Evolutionary conservation across 2,888 invertebrate genomes (phyloP), one percentile per base, ranked within the genome.

Genomic region (Sesia apiformis): DNA sequence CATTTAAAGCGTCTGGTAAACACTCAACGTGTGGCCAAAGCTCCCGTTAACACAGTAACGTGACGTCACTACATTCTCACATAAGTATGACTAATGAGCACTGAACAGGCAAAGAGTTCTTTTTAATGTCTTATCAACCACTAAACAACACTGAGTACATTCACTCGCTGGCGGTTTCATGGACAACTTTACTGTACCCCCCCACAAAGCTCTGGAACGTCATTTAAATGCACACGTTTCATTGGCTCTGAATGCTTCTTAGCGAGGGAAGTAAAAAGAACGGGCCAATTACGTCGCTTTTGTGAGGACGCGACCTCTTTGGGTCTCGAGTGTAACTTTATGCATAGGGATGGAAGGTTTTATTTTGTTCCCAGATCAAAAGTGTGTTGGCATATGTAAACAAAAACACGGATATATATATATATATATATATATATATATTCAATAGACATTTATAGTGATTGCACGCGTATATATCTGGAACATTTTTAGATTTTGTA

Each of bases 161-260:
- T 81, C 73, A 70, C 74, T 76, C 70, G 66, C 75, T 76, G 75
- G 81, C 76, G 84, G 86, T 84, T 85, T 82, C 74, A 78, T 76
- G 81, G 78, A 79, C 81, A 81, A 85, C 80, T 84, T 84, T 83
- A 84, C 84, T 84, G 83, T 85, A 83, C 49, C 49, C 23, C 84
- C 84, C 86, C 85, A 88, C 88, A 88, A 88, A 89, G 88, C 84
- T 67, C 72, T 72, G 79, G 84, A 79, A 85, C 85, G 87, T 89
- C 88, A 88, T 89, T 89, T 89, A 89, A 89, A 88, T 88, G 89
- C 89, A 87, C 88, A 89, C 89, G 89, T 88, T 86, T 89, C 89
- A 89, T 89, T 88, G 88, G 87, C 78, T 87, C 81, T 86, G 86
- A 89, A 89, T 88, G 87, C 86, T 88, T 84, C 82, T 63, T 59